Evolutionary conservation across 2,113 vertebrate species (phyloP).

Genomic region (Corythornis cristatus): DNA sequence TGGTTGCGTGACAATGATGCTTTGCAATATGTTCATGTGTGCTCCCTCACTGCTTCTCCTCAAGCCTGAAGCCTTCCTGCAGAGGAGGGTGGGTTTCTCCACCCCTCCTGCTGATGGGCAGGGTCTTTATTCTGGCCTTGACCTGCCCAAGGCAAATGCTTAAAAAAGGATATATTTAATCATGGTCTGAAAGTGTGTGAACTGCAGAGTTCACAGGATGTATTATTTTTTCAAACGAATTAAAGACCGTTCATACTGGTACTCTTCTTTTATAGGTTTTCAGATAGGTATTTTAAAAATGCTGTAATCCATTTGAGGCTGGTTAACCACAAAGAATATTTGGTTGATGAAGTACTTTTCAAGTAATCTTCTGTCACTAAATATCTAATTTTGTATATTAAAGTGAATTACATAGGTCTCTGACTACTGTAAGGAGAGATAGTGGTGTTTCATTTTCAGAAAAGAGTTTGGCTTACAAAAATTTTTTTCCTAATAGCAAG

Average conservation of each 20-base stretch:
- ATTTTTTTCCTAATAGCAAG: background rate
- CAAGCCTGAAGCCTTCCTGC: background rate
- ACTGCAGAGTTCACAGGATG: background rate
- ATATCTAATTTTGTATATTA: background rate
- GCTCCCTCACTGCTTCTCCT: too few species aligned
- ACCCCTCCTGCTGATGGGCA: background rate
- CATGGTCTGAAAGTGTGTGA: background rate
- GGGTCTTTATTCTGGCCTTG: background rate
- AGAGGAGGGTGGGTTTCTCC: too few species aligned
- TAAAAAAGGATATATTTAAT: background rate
- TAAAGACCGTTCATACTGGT: background rate
- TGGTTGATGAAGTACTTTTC: background rate
- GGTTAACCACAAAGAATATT: background rate
- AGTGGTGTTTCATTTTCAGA: background rate
- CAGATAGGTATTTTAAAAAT: background rate
- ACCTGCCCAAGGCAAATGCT: background rate
- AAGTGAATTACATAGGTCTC: background rate
- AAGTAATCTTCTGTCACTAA: background rate
- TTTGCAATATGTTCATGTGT: background rate
- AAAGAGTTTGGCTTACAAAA: accelerated
- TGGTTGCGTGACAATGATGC: too few species aligned
- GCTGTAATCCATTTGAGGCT: background rate
- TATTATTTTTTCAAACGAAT: background rate
- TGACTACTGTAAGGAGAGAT: background rate
- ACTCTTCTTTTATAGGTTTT: background rate